Evolutionary conservation across 1,140 invertebrate species (phyloP), one percentile per base, ranked within the genome.

Genomic region (Zaprionus tsacasi): DNA sequence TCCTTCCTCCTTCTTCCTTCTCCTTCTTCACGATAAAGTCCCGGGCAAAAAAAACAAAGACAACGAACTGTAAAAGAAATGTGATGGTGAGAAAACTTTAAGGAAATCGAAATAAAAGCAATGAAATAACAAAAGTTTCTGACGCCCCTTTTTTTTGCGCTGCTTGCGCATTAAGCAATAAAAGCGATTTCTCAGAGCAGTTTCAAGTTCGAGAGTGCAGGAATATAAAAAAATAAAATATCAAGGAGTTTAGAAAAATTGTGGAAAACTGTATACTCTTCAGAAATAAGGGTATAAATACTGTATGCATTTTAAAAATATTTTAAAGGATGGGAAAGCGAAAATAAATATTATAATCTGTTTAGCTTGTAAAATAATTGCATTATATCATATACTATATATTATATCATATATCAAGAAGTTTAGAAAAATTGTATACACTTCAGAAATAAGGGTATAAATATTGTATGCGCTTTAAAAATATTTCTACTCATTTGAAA

Each of bases 41-140:
- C 5, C 30, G 30, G 5, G 30, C 38, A 12, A 48, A 48, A 48
- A 45, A 15, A 48, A 48, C 17, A 21, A 2, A 30, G 27, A 50
- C 4, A 50, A 50, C 10, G 17, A 50, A 50, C 45, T 25, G 45
- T 45, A 15, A 50, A 6, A 50, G 17, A 50, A 17, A 50, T 25
- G 45, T 17, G 17, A 7, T 25, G 50, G 8, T 30, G 27, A 50
- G 43, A 67, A 76, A 87, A 70, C 55, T 66, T 76, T 78, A 82
- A 82, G 70, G 68, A 71, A 69, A 66, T 71, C 40, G 58, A 70
- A 79, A 67, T 75, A 72, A 78, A 72, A 80, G 70, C 73, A 82
- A 76, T 81, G 79, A 76, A 82, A 79, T 77, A 79, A 69, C 48
- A 73, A 80, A 88, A 80, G 59, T 83, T 89, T 83, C 52, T 40